A percentile compares a stretch with the other conserved stretches of the same genome.
phyloP scores from a whole-genome alignment of 2,888 invertebrate species.

The Macrostomum cliftonense region DNA sequence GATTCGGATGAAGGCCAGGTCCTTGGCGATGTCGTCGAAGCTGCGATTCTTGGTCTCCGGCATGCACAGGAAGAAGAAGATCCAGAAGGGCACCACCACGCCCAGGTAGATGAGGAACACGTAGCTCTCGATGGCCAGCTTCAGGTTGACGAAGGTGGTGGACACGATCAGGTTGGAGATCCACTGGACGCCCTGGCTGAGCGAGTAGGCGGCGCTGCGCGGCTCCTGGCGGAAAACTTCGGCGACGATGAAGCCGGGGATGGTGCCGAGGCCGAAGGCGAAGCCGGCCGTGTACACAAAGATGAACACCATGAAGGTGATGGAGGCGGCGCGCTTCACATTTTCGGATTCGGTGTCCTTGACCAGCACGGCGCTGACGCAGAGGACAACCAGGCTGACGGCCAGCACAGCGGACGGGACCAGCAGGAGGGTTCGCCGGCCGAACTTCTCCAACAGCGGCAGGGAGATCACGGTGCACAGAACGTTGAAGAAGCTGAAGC shows the following conservation, averaged over 20 bases:
- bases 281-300: conserved; percentile 61
- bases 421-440: conserved; percentile 69
- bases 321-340: conserved; percentile 43
- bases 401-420: conserved; percentile 62
- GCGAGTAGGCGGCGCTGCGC: conserved; percentile 60
- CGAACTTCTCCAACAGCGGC: conserved; percentile 88
- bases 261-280: conserved; percentile 64
- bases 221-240: conserved; percentile 78
- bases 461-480: conserved; percentile 82
- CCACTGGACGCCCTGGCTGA: conserved; percentile 76
- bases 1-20: conserved; percentile 8
- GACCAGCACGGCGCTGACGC: conserved; percentile 37
- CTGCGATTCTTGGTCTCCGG: conserved; percentile 34
- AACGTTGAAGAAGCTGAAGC: conserved; percentile 82
- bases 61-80: conserved; percentile 31
- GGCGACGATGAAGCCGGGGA: conserved; percentile 78
- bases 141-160: conserved; percentile 4
- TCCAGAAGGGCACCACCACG: conserved; percentile 21
- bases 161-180: conserved; percentile 89
- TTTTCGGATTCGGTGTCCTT: not conserved
- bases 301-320: conserved; percentile 46
- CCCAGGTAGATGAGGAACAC: conserved; percentile 30
- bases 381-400: conserved; percentile 50
- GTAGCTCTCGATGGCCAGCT: conserved; percentile 25
- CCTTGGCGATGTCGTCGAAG: conserved; percentile 41